Conservation (phyloP, 2,113 vertebrate genomes). For the Labeo rohita region DNA sequence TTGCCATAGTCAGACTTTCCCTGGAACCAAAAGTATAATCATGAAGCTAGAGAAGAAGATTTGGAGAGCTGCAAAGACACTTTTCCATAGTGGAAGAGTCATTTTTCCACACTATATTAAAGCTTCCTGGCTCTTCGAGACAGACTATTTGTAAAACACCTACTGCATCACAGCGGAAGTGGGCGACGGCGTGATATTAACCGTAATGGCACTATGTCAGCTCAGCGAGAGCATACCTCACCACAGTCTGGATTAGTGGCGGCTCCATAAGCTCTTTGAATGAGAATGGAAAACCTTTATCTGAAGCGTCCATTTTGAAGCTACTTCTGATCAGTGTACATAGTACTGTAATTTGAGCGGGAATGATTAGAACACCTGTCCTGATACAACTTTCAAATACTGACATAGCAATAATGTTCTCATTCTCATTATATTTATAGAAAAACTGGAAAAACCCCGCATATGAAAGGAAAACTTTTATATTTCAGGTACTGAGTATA, state of each 20-base stretch:
- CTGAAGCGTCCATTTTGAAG: background rate
- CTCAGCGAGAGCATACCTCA: background rate
- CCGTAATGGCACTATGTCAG: background rate
- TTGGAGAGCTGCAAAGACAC: background rate
- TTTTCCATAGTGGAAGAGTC: background rate
- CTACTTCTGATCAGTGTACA: background rate
- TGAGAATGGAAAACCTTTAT: background rate
- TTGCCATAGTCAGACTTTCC: background rate
- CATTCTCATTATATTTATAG: slow-evolving; percentile 38
- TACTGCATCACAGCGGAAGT: background rate
- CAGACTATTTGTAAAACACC: background rate
- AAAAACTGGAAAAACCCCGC: background rate
- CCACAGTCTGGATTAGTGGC: background rate
- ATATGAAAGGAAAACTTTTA: background rate
- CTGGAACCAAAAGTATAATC: background rate
- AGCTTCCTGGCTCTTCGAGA: background rate
- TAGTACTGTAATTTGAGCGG: slow-evolving; percentile 15
- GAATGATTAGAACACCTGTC: background rate
- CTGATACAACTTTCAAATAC: slow-evolving; percentile 26
- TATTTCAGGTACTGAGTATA: background rate
- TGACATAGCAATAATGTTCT: slow-evolving; percentile 44
- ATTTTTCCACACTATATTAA: slow-evolving; percentile 10
- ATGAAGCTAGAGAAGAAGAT: background rate
- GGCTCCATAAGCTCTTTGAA: slow-evolving; percentile 17
- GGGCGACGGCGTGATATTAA: background rate